Evolutionary conservation across 2,113 vertebrate genomes (phyloP), one percentile per base, ranked within the genome.

Genomic region (Embiotoca jacksoni): DNA sequence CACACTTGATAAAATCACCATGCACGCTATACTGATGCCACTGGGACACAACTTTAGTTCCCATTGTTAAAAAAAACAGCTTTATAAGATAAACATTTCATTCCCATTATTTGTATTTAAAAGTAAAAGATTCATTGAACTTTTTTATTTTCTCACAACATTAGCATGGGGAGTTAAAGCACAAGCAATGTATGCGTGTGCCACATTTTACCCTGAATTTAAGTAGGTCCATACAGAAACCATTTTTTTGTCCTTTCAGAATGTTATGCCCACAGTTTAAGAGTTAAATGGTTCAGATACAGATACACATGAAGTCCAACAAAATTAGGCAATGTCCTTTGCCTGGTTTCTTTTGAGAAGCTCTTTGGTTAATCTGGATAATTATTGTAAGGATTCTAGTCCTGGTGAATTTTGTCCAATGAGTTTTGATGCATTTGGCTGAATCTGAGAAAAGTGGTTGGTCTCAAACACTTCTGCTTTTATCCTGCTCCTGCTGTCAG

Each of bases 1-100:
- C 39, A 71, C 23, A 46, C 33, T 39, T 33, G 50, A 74, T 47
- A 36, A 75, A 80, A 58, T 53, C 39, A 16, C n/a, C 5, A 30
- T 31, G 41, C 8, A 62, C 35, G 53, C 1, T 5, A 3, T 11
- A 55, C 10, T 10, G 0, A 9, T 70, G 66, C 35, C 32, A 23
- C 6, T 33, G 72, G 23, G 16, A 36, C 52, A 9, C 13, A 2
- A 16, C 5, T 36, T 5, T 47, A 30, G 65, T 57, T 53, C n/a
- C 14, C 30, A 8, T 31, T 44, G 41, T 44, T 11, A 44, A 3
- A 44, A 11, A 11, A 44, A 44, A 44, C 41, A 44, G 41, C 41
- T 44, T 44, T 9, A 44, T 44, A 44, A 3, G 41, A 44, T 44
- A 4, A 44, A 44, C 10, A 23, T 23, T 23, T 23, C 23, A 23